Conservation (phyloP, 2,888 invertebrate genomes). For the Apamea crenata region DNA sequence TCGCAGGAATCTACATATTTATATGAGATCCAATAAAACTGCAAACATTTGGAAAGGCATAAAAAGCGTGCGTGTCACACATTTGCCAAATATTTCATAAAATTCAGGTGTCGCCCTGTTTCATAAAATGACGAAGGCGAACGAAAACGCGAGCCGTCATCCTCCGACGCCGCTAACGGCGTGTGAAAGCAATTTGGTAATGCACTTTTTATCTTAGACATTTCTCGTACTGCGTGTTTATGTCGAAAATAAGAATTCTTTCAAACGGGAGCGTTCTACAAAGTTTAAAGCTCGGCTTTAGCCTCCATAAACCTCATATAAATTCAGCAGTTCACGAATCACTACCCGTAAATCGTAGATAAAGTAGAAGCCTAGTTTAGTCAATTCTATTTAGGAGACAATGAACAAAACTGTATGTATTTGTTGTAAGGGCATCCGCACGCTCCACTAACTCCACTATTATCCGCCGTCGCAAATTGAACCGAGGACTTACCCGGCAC, state of each 20-base stretch:
- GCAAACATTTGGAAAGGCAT: slow-evolving; percentile 30
- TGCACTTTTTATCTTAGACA: slow-evolving; percentile 80
- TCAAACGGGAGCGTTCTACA: slow-evolving; percentile 3
- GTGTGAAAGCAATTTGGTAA: slow-evolving; percentile 85
- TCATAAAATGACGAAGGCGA: slow-evolving; percentile 37
- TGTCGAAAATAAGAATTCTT: slow-evolving; percentile 16
- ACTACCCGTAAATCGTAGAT: slow-evolving; percentile 42
- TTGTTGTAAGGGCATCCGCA: slow-evolving; percentile 55
- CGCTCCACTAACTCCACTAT: slow-evolving; percentile 63
- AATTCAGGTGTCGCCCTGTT: slow-evolving; percentile 37
- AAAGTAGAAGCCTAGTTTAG: slow-evolving; percentile 41
- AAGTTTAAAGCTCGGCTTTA: slow-evolving; percentile 35
- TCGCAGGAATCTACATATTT: slow-evolving; percentile 47
- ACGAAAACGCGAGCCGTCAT: slow-evolving; percentile 67
- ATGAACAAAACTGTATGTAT: slow-evolving; percentile 60
- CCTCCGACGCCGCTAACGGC: slow-evolving; percentile 72
- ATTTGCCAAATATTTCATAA: slow-evolving; percentile 44
- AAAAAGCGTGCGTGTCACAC: slow-evolving; percentile 41
- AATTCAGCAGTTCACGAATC: slow-evolving; percentile 43
- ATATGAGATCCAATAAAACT: slow-evolving; percentile 46
- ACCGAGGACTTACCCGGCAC: slow-evolving; percentile 59
- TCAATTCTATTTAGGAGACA: slow-evolving; percentile 55
- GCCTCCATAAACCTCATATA: slow-evolving; percentile 30
- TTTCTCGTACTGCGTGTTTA: slow-evolving; percentile 37
- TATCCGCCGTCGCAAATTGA: slow-evolving; percentile 68